phyloP scores from a whole-genome alignment of 2,888 invertebrate species.

The Sminthurinus aureus region DNA sequence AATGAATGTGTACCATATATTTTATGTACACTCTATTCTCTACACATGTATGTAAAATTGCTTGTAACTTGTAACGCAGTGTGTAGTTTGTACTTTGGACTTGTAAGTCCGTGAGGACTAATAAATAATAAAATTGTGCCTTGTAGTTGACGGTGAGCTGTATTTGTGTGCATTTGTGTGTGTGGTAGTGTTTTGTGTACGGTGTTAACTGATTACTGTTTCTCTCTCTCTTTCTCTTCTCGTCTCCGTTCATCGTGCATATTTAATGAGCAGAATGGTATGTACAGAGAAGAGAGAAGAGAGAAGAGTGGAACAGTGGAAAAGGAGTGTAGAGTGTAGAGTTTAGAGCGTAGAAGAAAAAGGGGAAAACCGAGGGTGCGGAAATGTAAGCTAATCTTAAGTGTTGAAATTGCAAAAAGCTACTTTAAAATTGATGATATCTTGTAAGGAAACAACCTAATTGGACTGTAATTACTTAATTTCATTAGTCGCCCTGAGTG shows the following conservation, averaged over 20 bases:
- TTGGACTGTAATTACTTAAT: slow-evolving; percentile 30
- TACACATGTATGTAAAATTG: neutral
- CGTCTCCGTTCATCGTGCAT: neutral
- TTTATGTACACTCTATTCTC: neutral
- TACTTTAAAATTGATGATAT: slow-evolving; percentile 42
- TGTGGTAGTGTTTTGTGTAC: slow-evolving; percentile 3
- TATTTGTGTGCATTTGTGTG: neutral
- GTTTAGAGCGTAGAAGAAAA: too few relatives aligned
- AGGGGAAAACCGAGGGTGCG: slow-evolving; percentile 25
- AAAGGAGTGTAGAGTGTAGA: too few relatives aligned
- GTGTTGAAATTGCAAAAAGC: slow-evolving; percentile 34
- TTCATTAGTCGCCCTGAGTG: slow-evolving; percentile 20
- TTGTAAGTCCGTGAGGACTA: slow-evolving; percentile 31
- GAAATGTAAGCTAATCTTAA: slow-evolving; percentile 33
- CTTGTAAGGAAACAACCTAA: slow-evolving; percentile 10
- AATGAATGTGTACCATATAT: neutral
- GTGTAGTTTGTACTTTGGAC: neutral
- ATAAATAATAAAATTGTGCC: slow-evolving; percentile 39
- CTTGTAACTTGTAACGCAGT: neutral
- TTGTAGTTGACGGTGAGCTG: neutral
- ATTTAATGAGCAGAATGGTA: neutral
- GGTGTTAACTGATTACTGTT: slow-evolving; percentile 35
- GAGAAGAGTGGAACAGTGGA: neutral
- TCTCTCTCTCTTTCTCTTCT: neutral
- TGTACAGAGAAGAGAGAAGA: too few relatives aligned